Conservation (phyloP, 2,797 vertebrate genomes). For the Propithecus perrieri region DNA sequence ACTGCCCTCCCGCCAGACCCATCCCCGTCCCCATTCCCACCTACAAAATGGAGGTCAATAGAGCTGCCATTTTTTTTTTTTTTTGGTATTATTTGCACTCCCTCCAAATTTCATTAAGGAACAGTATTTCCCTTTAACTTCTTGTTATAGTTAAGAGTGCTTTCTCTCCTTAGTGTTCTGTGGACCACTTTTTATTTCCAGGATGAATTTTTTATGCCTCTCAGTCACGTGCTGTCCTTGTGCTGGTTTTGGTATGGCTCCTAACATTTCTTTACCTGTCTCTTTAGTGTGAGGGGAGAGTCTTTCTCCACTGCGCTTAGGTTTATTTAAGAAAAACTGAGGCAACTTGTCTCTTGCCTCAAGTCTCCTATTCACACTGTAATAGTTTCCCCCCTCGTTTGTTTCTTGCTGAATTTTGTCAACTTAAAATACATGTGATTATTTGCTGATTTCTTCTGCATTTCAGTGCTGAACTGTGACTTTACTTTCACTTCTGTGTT, state of each 20-base stretch:
- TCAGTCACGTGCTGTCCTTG: fast-evolving
- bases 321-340: not conserved
- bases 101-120: not conserved
- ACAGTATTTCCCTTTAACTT: fast-evolving
- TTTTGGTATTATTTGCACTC: not conserved
- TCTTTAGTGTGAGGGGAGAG: not conserved
- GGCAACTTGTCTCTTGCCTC: fast-evolving
- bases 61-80: not conserved
- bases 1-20: not conserved
- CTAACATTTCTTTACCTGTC: fast-evolving
- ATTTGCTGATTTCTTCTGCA: not conserved
- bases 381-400: fast-evolving
- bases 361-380: fast-evolving
- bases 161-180: not conserved
- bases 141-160: not conserved
- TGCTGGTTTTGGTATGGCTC: not conserved
- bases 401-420: not conserved
- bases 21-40: not conserved
- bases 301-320: not conserved
- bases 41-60: fast-evolving
- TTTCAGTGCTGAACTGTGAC: not conserved
- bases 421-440: not conserved
- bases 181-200: fast-evolving
- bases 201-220: no score
- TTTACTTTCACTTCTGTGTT: not conserved